Evolutionary conservation across 2,888 invertebrate genomes (phyloP).

Genomic region (Ormyrus pomaceus): DNA sequence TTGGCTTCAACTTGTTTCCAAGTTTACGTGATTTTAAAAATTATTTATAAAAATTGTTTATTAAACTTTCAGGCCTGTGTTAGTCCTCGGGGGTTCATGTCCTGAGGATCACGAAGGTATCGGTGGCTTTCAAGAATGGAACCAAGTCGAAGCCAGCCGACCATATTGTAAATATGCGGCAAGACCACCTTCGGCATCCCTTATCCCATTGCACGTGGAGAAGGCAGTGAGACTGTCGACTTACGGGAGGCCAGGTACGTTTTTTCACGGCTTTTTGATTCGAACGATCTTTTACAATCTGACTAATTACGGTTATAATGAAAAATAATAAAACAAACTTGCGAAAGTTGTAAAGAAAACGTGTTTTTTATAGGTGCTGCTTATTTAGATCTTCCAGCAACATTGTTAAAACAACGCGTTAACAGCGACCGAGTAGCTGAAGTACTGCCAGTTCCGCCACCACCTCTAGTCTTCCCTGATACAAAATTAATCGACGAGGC

Average conservation of each 20-base stretch:
- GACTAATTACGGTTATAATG: background rate
- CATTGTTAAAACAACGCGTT: constrained; percentile 81
- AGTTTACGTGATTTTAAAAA: background rate
- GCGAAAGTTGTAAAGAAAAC: background rate
- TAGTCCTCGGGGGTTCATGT: constrained; percentile 95
- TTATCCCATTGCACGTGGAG: constrained; percentile 94
- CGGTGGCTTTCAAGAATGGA: constrained; percentile 97
- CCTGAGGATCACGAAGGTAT: constrained; percentile 95
- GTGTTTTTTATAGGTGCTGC: constrained; percentile 77
- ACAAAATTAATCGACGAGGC: constrained; percentile 83
- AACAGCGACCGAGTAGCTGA: constrained; percentile 67
- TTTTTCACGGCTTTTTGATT: background rate
- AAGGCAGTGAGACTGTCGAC: constrained; percentile 90
- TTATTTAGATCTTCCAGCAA: constrained; percentile 95
- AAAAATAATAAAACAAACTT: background rate
- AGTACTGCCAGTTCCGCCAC: constrained; percentile 76
- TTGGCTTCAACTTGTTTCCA: too few relatives aligned
- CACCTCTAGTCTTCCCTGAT: constrained; percentile 84
- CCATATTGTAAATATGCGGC: constrained; percentile 94
- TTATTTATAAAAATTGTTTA: too few relatives aligned
- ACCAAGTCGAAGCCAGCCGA: constrained; percentile 92
- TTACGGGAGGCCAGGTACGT: constrained; percentile 89
- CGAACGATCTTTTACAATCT: background rate
- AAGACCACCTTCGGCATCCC: constrained; percentile 87
- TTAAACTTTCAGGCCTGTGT: constrained; percentile 81